A percentile compares a stretch with the other conserved stretches of the same genome.
These are phyloP conservation scores for Tragulus kanchil DNA, from an alignment of 2,113 vertebrate species.

Conservation along the genomic window DNA sequence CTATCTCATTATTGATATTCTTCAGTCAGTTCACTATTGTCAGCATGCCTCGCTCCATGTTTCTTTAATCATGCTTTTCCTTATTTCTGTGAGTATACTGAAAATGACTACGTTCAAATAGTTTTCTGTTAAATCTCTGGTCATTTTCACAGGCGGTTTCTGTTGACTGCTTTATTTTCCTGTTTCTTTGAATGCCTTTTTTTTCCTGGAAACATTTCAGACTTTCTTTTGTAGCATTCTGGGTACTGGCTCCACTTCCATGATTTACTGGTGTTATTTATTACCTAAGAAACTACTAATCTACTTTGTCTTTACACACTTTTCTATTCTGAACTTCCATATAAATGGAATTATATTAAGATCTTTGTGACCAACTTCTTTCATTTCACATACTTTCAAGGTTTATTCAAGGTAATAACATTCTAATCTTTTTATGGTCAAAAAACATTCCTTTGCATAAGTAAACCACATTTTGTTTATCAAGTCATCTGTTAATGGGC, in stretches of 20 bases:
- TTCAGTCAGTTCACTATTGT: background rate
- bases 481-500: background rate
- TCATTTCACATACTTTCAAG: background rate
- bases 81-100: background rate
- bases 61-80: background rate
- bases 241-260: background rate
- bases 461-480: background rate
- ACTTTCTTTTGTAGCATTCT: background rate
- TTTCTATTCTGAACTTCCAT: background rate
- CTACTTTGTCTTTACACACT: background rate
- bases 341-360: background rate
- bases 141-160: background rate
- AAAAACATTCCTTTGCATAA: background rate
- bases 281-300: background rate
- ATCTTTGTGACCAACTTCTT: background rate
- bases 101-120: background rate
- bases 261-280: background rate
- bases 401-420: background rate
- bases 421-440: background rate
- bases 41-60: background rate
- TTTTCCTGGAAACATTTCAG: background rate
- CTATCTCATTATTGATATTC: background rate
- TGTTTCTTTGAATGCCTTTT: background rate
- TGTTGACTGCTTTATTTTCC: background rate
- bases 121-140: background rate